phyloP scores from a whole-genome alignment of 1,140 invertebrate species.

The Chionoecetes opilio region DNA sequence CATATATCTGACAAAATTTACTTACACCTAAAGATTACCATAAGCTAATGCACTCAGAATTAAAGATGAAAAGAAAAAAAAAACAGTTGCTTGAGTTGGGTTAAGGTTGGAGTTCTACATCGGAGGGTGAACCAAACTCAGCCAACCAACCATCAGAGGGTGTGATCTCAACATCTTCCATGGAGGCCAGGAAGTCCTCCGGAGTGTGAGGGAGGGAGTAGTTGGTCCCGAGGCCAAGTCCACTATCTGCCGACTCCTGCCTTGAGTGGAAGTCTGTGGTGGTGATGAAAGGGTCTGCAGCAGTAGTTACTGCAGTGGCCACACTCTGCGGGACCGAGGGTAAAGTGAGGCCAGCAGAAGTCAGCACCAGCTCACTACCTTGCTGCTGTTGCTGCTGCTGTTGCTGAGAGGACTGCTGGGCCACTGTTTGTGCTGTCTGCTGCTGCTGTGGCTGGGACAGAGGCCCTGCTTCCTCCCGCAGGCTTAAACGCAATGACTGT shows the following conservation, averaged over 20 bases:
- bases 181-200: slow-evolving; percentile 94
- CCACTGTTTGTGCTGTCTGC: slow-evolving; percentile 74
- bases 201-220: slow-evolving; percentile 96
- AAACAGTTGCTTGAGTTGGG: slow-evolving; percentile 50
- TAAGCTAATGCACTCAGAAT: slow-evolving; percentile 43
- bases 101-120: slow-evolving; percentile 67
- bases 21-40: background rate
- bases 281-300: slow-evolving; percentile 83
- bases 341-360: slow-evolving; percentile 78
- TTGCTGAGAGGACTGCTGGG: slow-evolving; percentile 61
- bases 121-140: slow-evolving; percentile 64
- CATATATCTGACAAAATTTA: background rate
- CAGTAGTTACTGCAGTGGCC: slow-evolving; percentile 65
- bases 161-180: slow-evolving; percentile 88
- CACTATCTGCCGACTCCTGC: slow-evolving; percentile 96
- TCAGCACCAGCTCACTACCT: slow-evolving; percentile 79
- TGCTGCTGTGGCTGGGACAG: slow-evolving; percentile 54
- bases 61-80: slow-evolving; percentile 62
- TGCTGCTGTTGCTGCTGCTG: slow-evolving; percentile 66
- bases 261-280: slow-evolving; percentile 91
- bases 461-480: slow-evolving; percentile 73
- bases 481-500: slow-evolving; percentile 71
- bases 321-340: slow-evolving; percentile 73
- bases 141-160: slow-evolving; percentile 80
- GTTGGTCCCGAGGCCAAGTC: slow-evolving; percentile 91